These are phyloP conservation scores for Stenodema calcarata DNA, from an alignment of 2,888 invertebrate genomes.

Conservation along the genomic window DNA sequence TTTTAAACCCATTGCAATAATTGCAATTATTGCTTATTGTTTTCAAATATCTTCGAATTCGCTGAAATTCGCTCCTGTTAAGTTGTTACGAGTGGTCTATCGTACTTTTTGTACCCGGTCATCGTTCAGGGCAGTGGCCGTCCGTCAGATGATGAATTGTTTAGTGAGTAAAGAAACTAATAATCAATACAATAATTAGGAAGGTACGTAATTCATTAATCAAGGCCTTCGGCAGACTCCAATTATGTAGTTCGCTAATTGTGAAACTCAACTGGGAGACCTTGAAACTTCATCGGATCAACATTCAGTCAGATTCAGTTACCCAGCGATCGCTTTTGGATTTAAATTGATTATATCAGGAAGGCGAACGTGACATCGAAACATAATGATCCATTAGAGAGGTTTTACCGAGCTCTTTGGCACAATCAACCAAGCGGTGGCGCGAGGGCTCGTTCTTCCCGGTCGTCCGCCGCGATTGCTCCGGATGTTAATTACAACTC, in stretches of 20 bases:
- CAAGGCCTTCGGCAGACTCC: not conserved
- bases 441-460: not conserved
- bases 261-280: not conserved
- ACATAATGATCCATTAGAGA: slow-evolving; percentile 26
- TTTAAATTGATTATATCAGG: slow-evolving; percentile 1
- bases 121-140: too few species aligned
- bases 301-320: slow-evolving; percentile 1
- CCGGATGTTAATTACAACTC: not conserved
- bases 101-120: too few species aligned
- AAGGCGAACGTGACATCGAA: slow-evolving; percentile 15
- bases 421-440: not conserved
- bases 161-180: too few species aligned
- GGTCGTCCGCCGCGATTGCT: too few species aligned
- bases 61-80: too few species aligned
- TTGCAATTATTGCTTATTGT: too few species aligned
- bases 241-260: not conserved
- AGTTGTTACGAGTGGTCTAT: too few species aligned
- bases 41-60: too few species aligned
- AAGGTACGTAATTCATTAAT: too few species aligned
- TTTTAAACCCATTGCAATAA: too few species aligned
- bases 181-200: too few species aligned
- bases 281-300: not conserved
- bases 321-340: not conserved
- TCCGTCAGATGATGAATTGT: too few species aligned
- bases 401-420: not conserved